phyloP scores from a whole-genome alignment of 1,140 invertebrate genomes.

The Hyles euphorbiae region DNA sequence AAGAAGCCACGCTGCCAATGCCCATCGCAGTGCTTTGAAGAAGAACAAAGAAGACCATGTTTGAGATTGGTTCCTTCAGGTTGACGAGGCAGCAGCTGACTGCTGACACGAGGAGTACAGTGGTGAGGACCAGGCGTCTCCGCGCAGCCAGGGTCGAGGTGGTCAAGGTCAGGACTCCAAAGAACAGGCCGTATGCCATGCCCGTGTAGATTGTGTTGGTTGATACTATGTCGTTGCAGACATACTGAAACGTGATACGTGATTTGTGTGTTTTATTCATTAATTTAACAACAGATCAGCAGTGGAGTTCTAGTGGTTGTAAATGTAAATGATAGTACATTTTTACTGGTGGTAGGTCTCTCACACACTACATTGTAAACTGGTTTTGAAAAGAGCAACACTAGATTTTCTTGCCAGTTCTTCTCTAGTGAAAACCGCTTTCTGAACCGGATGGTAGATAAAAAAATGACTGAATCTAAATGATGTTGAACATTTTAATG shows the following conservation, averaged over 20 bases:
- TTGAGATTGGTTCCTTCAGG: constrained; percentile 28
- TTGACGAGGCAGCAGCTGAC: constrained; percentile 29
- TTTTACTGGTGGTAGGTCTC: no score
- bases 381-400: no score
- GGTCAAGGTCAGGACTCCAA: constrained; percentile 20
- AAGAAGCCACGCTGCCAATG: constrained; percentile 29
- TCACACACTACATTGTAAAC: no score
- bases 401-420: no score
- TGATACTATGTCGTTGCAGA: constrained; percentile 33
- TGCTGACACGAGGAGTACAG: constrained; percentile 18
- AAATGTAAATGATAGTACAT: no score
- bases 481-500: no score
- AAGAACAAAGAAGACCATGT: constrained; percentile 32
- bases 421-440: no score
- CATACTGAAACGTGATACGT: constrained; percentile 20
- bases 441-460: no score
- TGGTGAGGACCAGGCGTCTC: constrained; percentile 26
- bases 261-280: no score
- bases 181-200: constrained; percentile 25
- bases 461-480: no score
- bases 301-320: no score
- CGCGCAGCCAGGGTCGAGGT: constrained; percentile 20
- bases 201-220: constrained; percentile 30
- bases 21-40: constrained; percentile 32
- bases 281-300: no score